phyloP scores from a whole-genome alignment of 2,113 vertebrate species.

The Carettochelys insculpta region DNA sequence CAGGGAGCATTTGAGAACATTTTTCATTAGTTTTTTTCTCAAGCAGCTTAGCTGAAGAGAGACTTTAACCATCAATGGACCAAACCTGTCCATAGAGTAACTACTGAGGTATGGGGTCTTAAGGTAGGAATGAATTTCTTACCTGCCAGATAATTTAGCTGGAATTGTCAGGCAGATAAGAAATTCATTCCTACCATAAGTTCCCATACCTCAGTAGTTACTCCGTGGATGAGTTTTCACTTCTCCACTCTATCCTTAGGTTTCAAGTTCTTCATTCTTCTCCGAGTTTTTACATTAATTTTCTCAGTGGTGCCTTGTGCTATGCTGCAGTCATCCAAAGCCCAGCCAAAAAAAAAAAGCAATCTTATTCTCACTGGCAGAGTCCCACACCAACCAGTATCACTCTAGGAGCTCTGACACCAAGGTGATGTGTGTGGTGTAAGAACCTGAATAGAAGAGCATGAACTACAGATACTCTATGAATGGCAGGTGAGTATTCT shows the following conservation, averaged over 20 bases:
- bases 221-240: too few relatives aligned
- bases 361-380: neutral
- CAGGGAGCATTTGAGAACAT: neutral
- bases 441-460: neutral
- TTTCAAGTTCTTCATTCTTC: slow-evolving; percentile 21
- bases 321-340: neutral
- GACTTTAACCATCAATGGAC: neutral
- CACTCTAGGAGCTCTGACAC: neutral
- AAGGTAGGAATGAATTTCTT: slow-evolving; percentile 18
- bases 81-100: neutral
- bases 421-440: neutral
- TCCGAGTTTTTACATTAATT: neutral
- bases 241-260: slow-evolving; percentile 1
- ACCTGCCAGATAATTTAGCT: slow-evolving; percentile 34
- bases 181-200: too few relatives aligned
- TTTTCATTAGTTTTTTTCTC: neutral
- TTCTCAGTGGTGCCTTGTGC: neutral
- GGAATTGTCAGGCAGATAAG: too few relatives aligned
- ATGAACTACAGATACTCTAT: neutral
- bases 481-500: neutral
- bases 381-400: neutral
- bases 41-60: neutral
- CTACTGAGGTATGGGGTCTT: slow-evolving; percentile 20
- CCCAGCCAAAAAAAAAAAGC: neutral
- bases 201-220: too few relatives aligned